Conservation (phyloP, 2,888 invertebrate species). For the Noctua janthe region DNA sequence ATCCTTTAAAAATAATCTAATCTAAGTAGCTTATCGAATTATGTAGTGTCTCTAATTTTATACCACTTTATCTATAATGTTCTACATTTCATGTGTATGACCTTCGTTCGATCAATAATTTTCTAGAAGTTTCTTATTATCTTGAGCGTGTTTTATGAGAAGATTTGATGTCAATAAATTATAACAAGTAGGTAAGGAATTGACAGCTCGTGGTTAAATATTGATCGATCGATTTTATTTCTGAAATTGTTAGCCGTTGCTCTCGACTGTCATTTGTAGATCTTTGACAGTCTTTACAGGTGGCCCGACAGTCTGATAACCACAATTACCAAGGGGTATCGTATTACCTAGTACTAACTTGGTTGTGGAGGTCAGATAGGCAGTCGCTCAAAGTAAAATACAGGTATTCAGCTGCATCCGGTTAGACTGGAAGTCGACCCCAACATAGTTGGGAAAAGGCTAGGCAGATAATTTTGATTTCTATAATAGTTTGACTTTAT, state of each 20-base stretch:
- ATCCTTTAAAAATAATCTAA: conserved; percentile 21
- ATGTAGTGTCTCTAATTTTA: conserved; percentile 24
- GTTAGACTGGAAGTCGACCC: not conserved
- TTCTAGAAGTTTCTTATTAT: conserved; percentile 28
- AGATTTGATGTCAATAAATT: not conserved
- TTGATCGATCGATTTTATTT: not conserved
- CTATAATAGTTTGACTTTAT: not conserved
- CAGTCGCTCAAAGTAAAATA: not conserved
- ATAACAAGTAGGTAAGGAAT: not conserved
- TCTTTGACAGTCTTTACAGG: too few species aligned
- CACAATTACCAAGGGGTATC: too few species aligned
- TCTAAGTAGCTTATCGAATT: conserved; percentile 20
- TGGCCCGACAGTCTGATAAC: too few species aligned
- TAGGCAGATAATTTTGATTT: not conserved
- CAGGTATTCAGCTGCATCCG: not conserved
- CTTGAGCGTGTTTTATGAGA: not conserved
- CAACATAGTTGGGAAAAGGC: not conserved
- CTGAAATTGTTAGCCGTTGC: too few species aligned
- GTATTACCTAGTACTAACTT: too few species aligned
- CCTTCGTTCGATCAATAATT: conserved; percentile 29
- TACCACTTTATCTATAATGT: conserved; percentile 12
- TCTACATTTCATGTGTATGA: conserved; percentile 11
- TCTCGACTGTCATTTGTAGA: too few species aligned
- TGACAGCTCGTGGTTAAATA: not conserved
- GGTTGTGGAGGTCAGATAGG: not conserved